Base-by-base conservation (phyloP, 2,113 vertebrate species). In the Paradoxurus hermaphroditus region DNA sequence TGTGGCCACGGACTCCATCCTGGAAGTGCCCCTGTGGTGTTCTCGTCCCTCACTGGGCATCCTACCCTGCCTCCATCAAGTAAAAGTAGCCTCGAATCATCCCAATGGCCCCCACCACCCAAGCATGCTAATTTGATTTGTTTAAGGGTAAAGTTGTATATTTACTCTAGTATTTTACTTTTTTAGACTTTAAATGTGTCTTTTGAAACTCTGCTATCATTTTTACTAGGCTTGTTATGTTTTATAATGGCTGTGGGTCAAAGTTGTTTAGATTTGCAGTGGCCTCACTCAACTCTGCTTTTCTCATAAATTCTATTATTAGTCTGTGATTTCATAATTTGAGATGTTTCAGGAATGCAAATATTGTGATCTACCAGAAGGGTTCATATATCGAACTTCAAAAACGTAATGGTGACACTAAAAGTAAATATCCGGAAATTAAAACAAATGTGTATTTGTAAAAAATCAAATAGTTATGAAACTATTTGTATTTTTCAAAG, bases 381-480 rank as follows among this genome's bases (percentile, higher is more conserved):
- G 44, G 29, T 23, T 25, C 87, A 16, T 7, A 63, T 1, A 4
- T 25, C 7, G 14, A 46, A 41, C 68, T 72, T 93, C 63, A 25
- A 16, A 75, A 83, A 34, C 39, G 34, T 73, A 90, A 73, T 12
- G 29, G 39, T 36, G 21, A 16, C 27, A 83, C 12, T 39, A 73
- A 68, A 70, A 83, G 53, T 72, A 31, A 86, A 79, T 11, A 31
- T 59, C 14, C 59, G 46, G 19, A 67, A 87, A 86, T 82, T 87
- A 78, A 78, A 90, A 90, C 78, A 56, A 72, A 65, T 11, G 1
- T n/a, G 4, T 56, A 56, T 41, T 92, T 95, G 27, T 16, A 86
- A 59, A 96, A 73, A 73, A 34, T 51, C 82, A 84, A 86, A 34
- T n/a, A 95, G 36, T 72, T 53, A 44, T 15, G 13, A 56, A 86